Conservation (phyloP, 2,797 vertebrate species). For the Emys orbicularis region DNA sequence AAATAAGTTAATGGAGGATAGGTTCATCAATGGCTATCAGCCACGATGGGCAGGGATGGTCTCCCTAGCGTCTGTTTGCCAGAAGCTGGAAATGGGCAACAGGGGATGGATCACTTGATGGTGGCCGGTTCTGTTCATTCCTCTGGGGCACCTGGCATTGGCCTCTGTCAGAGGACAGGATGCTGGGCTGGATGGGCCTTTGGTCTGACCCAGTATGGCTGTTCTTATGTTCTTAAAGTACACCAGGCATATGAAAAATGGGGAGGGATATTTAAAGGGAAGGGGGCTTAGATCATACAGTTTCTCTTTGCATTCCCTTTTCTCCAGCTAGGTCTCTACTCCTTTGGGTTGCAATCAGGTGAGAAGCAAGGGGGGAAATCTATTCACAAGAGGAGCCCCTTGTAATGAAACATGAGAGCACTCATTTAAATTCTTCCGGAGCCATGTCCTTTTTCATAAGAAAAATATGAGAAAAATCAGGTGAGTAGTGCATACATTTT, state of each 20-base stretch:
- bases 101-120: too few relatives aligned
- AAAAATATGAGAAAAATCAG: slow-evolving; percentile 20
- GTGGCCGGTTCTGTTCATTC: too few relatives aligned
- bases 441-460: neutral
- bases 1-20: too few relatives aligned
- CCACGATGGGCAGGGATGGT: too few relatives aligned
- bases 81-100: too few relatives aligned
- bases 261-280: neutral
- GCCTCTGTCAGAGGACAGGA: too few relatives aligned
- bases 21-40: too few relatives aligned
- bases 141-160: too few relatives aligned
- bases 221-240: neutral
- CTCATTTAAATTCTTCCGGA: slow-evolving; percentile 10
- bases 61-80: too few relatives aligned
- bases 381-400: rapidly evolving
- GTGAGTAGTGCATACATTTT: slow-evolving; percentile 50
- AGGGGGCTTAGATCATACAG: neutral
- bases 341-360: neutral
- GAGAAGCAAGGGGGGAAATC: neutral
- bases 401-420: slow-evolving; percentile 21
- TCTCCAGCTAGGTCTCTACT: neutral
- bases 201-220: too few relatives aligned
- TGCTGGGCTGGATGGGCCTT: too few relatives aligned
- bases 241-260: neutral
- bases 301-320: neutral